phyloP scores from a whole-genome alignment of 2,797 vertebrate species.

The Halcyon badia region DNA sequence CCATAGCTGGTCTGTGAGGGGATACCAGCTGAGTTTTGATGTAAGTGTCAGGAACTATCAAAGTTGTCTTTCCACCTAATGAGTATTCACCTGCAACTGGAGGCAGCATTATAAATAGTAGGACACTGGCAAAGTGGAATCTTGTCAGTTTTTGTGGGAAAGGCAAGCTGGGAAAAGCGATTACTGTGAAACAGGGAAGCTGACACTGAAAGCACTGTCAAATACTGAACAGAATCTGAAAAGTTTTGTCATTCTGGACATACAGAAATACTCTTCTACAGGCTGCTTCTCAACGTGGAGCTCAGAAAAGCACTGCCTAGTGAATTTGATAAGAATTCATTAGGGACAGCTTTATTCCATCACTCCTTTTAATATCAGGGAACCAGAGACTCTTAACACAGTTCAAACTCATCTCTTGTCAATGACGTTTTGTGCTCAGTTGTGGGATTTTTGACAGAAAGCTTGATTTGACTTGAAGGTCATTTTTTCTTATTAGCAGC shows the following conservation, averaged over 20 bases:
- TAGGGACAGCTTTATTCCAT: constrained; percentile 19
- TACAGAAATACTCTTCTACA: neutral
- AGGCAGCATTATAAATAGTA: constrained; percentile 15
- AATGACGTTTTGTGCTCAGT: neutral
- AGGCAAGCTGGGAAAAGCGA: neutral
- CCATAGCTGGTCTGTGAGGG: neutral
- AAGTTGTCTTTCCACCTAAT: constrained; percentile 9
- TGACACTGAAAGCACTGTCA: neutral
- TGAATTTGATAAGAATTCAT: constrained; percentile 31
- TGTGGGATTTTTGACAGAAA: neutral
- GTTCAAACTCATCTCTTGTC: neutral
- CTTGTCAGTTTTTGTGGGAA: neutral
- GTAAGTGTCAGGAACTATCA: constrained; percentile 19
- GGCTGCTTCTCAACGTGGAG: neutral
- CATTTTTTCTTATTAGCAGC: neutral
- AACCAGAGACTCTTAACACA: neutral
- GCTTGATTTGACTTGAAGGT: neutral
- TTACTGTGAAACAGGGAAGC: neutral
- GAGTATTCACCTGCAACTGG: constrained; percentile 17
- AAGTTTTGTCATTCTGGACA: neutral
- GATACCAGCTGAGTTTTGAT: neutral
- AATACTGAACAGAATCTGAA: neutral
- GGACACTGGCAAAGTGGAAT: neutral
- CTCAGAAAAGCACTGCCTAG: constrained; percentile 25
- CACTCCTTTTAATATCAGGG: neutral